These are phyloP conservation scores for Argyra leucocephala DNA, from an alignment of 2,888 invertebrate genomes.

Conservation along the genomic window DNA sequence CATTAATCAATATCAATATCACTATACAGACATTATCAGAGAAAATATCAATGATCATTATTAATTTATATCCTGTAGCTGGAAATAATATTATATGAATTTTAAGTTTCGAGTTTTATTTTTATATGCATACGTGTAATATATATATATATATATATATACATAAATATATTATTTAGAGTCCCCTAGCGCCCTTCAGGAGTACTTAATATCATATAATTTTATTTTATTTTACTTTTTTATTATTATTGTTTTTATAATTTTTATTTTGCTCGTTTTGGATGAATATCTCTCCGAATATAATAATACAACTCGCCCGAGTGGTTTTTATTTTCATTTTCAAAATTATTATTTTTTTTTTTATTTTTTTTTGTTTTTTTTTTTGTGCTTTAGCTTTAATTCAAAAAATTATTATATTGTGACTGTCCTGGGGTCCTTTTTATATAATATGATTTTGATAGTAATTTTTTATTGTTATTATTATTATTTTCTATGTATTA, in stretches of 20 bases:
- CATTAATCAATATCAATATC: not conserved
- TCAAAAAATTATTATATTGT: not conserved
- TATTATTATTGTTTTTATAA: no score
- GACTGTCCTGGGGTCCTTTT: not conserved
- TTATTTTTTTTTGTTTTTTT: not conserved
- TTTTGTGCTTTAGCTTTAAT: not conserved
- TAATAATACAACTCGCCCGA: conserved; percentile 1
- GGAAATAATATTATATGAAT: no score
- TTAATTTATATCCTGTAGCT: no score
- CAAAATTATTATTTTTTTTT: not conserved
- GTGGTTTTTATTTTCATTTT: conserved; percentile 4
- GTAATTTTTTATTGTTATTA: not conserved
- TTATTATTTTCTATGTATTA: not conserved
- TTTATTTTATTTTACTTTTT: not conserved
- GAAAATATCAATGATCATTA: not conserved
- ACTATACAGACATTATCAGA: no score
- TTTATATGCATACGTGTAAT: no score
- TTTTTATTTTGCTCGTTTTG: no score
- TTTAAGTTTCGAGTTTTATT: no score
- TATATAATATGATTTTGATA: not conserved
- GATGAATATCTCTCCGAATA: not conserved
- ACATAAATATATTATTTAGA: not conserved
- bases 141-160: no score
- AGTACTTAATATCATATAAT: not conserved
- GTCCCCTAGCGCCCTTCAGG: conserved; percentile 6